These are phyloP conservation scores for Drosophila burlai DNA, from an alignment of 1,140 invertebrate species.

Conservation along the genomic window DNA sequence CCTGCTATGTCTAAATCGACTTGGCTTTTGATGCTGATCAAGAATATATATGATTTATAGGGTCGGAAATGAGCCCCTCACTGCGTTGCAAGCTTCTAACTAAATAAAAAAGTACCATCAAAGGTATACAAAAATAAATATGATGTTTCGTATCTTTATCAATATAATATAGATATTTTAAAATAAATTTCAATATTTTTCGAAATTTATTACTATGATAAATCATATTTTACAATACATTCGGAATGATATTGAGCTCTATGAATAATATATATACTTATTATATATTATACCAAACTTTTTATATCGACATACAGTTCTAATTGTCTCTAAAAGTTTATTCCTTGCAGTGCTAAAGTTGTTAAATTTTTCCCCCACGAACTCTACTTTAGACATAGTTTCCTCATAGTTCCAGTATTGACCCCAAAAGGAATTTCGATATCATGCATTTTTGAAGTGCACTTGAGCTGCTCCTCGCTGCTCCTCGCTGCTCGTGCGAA, in stretches of 20 bases:
- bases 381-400: constrained; percentile 1
- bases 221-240: not conserved
- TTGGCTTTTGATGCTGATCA: no score
- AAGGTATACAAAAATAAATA: no score
- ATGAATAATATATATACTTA: not conserved
- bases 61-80: no score
- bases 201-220: not conserved
- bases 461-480: constrained; percentile 43
- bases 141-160: no score
- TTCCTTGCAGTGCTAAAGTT: not conserved
- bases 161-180: no score
- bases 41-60: no score
- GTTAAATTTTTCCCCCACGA: no score
- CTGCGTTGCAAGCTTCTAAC: no score
- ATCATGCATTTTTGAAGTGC: constrained; percentile 30
- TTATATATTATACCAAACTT: not conserved
- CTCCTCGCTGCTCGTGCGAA: constrained; percentile 58
- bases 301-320: not conserved
- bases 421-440: constrained; percentile 27
- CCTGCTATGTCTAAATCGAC: no score
- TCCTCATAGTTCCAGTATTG: not conserved
- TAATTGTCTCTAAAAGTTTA: not conserved
- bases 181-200: no score
- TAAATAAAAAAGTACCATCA: no score
- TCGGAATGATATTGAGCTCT: not conserved